Evolutionary conservation across 37 sponge, comb jelly and placozoan genomes (phyloP).

Genomic region (Theonella swinhoei): DNA sequence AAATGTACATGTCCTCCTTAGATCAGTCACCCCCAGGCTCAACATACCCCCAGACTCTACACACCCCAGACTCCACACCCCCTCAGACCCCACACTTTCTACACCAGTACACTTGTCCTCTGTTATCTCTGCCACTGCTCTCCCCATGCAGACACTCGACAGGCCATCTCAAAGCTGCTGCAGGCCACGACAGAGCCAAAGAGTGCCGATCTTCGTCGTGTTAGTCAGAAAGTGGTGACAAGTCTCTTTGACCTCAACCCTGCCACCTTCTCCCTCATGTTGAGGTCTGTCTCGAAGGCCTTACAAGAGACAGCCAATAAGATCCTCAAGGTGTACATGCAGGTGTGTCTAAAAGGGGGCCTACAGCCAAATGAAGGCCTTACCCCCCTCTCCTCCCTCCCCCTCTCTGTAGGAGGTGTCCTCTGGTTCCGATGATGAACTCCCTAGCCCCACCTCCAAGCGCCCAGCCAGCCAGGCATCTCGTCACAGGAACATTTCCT

Average conservation of each 20-base stretch:
- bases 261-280: conserved; percentile 60
- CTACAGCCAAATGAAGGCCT: too few relatives aligned
- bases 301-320: conserved; percentile 70
- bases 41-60: too few relatives aligned
- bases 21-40: too few relatives aligned
- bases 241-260: conserved; percentile 77
- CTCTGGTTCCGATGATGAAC: conserved; percentile 37
- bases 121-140: not conserved
- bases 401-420: conserved; percentile 7
- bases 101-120: not conserved
- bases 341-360: not conserved
- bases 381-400: too few relatives aligned
- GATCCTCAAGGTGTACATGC: conserved; percentile 59
- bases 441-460: not conserved
- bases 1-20: too few relatives aligned
- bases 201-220: conserved; percentile 70
- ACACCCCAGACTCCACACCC: too few relatives aligned
- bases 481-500: not conserved
- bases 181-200: conserved; percentile 71
- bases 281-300: conserved; percentile 47
- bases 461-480: not conserved
- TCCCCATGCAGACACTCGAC: conserved; percentile 54
- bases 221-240: conserved; percentile 49
- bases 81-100: conserved; percentile 1
- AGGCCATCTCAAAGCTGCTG: conserved; percentile 63